phyloP scores from a whole-genome alignment of 2,888 invertebrate species.

The Ophion obscuratus region DNA sequence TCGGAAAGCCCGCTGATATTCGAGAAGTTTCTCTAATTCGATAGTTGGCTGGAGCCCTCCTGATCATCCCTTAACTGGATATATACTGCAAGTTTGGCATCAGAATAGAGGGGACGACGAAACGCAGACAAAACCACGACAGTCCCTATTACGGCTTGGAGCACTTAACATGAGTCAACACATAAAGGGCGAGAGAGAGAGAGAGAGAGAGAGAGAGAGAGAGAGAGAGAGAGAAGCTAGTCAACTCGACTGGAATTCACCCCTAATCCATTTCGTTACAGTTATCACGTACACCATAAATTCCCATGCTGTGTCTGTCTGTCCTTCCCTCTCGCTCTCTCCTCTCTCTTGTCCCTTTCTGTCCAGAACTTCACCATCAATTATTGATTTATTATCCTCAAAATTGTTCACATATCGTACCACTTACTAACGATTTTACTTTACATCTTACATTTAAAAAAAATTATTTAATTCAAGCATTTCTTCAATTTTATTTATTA shows the following conservation, averaged over 20 bases:
- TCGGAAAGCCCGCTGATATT: background rate
- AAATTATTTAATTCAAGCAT: too few relatives aligned
- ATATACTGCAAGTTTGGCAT: slow-evolving; percentile 32
- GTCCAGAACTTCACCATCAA: too few relatives aligned
- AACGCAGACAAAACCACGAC: slow-evolving; percentile 60
- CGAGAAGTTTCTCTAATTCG: slow-evolving; percentile 42
- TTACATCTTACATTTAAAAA: too few relatives aligned
- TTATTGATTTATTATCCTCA: too few relatives aligned
- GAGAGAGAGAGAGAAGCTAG: slow-evolving; percentile 17
- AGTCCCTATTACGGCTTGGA: slow-evolving; percentile 52
- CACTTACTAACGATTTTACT: too few relatives aligned
- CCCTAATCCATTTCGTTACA: slow-evolving; percentile 64
- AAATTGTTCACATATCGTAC: too few relatives aligned
- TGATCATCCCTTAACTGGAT: slow-evolving; percentile 49
- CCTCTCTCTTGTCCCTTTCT: background rate
- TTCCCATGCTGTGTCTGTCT: slow-evolving; percentile 31
- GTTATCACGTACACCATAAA: slow-evolving; percentile 56
- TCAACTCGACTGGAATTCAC: slow-evolving; percentile 59
- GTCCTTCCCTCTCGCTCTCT: background rate
- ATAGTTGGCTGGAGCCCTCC: slow-evolving; percentile 22
- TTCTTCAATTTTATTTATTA: too few relatives aligned
- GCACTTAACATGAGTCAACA: slow-evolving; percentile 62
- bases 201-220: slow-evolving; percentile 7
- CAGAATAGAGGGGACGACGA: slow-evolving; percentile 35
- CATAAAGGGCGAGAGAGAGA: slow-evolving; percentile 24